Evolutionary conservation across 2,113 vertebrate genomes (phyloP).

Genomic region (Oncorhynchus gorbuscha): DNA sequence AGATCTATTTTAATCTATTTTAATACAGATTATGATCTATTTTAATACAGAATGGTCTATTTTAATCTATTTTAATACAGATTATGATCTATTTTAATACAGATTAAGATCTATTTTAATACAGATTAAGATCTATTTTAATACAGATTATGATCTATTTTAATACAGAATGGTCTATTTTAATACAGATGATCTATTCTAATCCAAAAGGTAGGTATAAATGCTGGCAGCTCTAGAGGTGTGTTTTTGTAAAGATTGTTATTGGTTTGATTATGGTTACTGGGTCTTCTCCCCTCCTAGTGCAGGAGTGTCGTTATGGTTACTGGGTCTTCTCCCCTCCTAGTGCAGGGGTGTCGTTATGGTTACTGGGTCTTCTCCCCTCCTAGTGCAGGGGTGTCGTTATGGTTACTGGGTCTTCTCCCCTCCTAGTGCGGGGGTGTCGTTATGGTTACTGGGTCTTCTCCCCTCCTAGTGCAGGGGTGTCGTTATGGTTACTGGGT

Average conservation of each 20-base stretch:
- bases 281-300: no score
- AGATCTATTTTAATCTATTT: no score
- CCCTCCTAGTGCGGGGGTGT: no score
- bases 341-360: neutral
- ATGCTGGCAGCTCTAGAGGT: neutral
- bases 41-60: no score
- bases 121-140: no score
- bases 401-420: neutral
- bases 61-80: no score
- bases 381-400: neutral
- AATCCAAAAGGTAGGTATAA: neutral
- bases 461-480: no score
- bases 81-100: no score
- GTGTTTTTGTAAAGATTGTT: conserved; percentile 20
- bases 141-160: no score
- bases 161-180: no score
- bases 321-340: neutral
- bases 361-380: neutral
- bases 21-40: no score
- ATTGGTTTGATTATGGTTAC: neutral
- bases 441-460: neutral
- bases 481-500: neutral
- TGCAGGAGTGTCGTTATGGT: neutral
- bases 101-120: no score
- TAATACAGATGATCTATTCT: conserved; percentile 9